phyloP scores from a whole-genome alignment of 2,113 vertebrate species.

The Centrocercus urophasianus region DNA sequence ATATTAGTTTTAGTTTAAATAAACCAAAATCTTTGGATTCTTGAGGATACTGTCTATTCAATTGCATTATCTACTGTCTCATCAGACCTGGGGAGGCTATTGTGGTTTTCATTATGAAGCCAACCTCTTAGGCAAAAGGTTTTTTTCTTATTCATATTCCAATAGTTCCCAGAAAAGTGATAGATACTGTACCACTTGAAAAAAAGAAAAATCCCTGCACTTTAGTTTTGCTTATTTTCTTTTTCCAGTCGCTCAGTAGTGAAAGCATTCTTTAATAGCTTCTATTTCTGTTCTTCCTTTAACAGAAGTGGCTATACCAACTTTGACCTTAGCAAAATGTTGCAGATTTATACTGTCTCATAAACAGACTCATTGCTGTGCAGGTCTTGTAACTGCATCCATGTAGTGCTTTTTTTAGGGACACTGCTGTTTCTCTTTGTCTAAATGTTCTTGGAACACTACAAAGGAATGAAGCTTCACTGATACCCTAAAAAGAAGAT shows the following conservation, averaged over 20 bases:
- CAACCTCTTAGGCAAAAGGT: not conserved
- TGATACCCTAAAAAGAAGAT: not conserved
- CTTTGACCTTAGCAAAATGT: not conserved
- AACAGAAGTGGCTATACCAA: not conserved
- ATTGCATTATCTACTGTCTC: not conserved
- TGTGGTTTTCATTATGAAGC: not conserved
- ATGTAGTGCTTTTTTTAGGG: not conserved
- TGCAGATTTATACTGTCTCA: not conserved
- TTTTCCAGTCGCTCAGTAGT: rapidly evolving
- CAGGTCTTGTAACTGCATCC: not conserved
- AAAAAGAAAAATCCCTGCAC: not conserved
- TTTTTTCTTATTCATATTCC: not conserved
- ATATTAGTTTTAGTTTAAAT: not conserved
- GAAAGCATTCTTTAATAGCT: not conserved
- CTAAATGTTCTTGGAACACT: not conserved
- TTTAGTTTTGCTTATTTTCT: not conserved
- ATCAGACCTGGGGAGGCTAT: not conserved
- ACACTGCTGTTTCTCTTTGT: not conserved
- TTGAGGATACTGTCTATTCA: not conserved
- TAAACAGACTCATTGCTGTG: not conserved
- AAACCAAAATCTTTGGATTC: not conserved
- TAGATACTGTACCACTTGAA: not conserved
- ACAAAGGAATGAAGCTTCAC: not conserved
- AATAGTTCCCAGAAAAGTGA: not conserved
- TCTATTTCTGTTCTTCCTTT: not conserved